Evolutionary conservation across 2,113 vertebrate genomes (phyloP), one percentile per base, ranked within the genome.

Genomic region (Neogobius melanostomus): DNA sequence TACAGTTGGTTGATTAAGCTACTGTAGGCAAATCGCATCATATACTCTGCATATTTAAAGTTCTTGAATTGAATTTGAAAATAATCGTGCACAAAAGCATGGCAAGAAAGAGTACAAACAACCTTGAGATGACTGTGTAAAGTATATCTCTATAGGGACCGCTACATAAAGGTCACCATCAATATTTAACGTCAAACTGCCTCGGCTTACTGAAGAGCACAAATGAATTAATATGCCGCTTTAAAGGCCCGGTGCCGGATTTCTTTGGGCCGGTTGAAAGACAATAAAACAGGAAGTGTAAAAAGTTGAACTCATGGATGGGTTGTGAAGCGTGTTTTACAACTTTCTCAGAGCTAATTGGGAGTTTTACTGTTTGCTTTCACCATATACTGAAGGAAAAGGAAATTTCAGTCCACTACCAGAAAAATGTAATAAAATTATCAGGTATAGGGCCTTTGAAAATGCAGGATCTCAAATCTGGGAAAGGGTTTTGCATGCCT

Each of bases 171-270:
- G 68, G 81, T 68, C 66, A 51, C 75, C 74, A 84, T 84, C 69
- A 47, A 85, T 85, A 82, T 86, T 90, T 86, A 65, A 84, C 67
- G 45, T 50, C 53, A 73, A 76, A 83, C 52, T 66, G 14, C 65
- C 49, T 61, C 60, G 9, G 17, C 17, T 4, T 6, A 28, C 43
- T 54, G 10, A 54, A 21, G 1, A 54, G 53, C 16, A 76, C 60
- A 64, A 17, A 59, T 11, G 10, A 28, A 14, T 42, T 12, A 28
- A 42, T 28, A 15, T 59, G 21, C 11, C 8, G 8, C 14, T 52
- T n/a, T 57, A 4, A 42, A 60, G 28, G 28, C 3, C 28, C 28
- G 28, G 28, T 36, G 28, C 28, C 28, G 1, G 2, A 3, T 36
- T 36, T 21, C 21, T 21, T 36, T 36, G 3, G 28, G 28, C 28